Evolutionary conservation across 2,113 vertebrate species (phyloP), one percentile per base, ranked within the genome.

Genomic region (Ochotona curzoniae): DNA sequence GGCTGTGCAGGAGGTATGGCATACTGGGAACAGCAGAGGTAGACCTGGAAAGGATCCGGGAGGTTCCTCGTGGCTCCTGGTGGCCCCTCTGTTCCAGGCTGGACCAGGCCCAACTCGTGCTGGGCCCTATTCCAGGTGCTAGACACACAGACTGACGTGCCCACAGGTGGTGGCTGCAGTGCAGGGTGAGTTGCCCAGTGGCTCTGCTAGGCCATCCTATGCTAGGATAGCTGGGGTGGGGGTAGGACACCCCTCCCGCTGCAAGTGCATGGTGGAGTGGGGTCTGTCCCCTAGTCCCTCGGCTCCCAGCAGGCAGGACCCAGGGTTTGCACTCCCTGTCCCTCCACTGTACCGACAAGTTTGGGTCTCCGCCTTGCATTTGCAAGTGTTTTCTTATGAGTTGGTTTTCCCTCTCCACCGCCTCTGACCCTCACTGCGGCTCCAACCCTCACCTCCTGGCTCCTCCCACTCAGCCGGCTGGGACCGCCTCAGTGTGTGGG

Each of bases 381-480:
- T 14, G 7, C 12, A 44, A 81, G 30, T 47, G 18, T n/a, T 30
- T n/a, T 87, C 63, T 70, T 70, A 17, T 32, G 49, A 71, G 14
- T n/a, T 13, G 25, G 1, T 61, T 73, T 90, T 66, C 10, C 54
- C 35, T 54, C 18, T 38, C n/a, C 63, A 44, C 38, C 38, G 38
- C 38, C 38, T 44, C 38, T 44, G 38, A 44, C 38, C 38, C 38
- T 44, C 38, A 44, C 38, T 44, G 38, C 38, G 6, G 38, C 38
- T 44, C 38, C 38, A 44, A 44, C 38, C 38, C 38, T 44, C 38
- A 44, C 38, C 38, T 44, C 38, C 38, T 44, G 11, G 60, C n/a
- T 61, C 87, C 8, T 80, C 91, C 87, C 89, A 64, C 84, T 82
- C 76, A 76, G 30, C 83, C 18, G 4, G 38, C 94, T 89, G 79